These are phyloP conservation scores for Micromussa lordhowensis DNA, from an alignment of 92 coral and sea anemone species.

Conservation along the genomic window DNA sequence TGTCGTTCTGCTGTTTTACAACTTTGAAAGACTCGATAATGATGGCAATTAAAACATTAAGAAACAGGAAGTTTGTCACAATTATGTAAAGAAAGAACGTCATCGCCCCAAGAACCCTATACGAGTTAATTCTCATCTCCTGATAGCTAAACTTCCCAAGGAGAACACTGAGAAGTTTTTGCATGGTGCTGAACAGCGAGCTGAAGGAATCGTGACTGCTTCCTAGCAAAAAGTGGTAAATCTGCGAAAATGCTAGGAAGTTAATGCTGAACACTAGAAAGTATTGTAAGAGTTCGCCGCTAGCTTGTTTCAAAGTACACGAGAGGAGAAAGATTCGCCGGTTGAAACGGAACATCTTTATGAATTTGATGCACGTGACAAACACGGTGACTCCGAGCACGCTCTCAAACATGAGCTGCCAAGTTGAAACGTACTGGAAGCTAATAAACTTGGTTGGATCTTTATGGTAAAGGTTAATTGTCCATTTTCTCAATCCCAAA, in stretches of 20 bases:
- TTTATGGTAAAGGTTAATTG: conserved; percentile 66
- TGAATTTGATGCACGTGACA: conserved; percentile 69
- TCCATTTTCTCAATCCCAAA: conserved; percentile 79
- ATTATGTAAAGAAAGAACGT: conserved; percentile 75
- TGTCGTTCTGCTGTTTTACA: conserved; percentile 66
- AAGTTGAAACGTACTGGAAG: conserved; percentile 85
- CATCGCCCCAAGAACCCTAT: conserved; percentile 72
- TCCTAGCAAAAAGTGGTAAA: conserved; percentile 73
- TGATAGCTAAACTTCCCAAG: conserved; percentile 81
- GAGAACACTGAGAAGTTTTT: conserved; percentile 83
- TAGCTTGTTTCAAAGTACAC: conserved; percentile 77
- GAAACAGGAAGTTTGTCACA: conserved; percentile 78
- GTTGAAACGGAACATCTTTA: conserved; percentile 88
- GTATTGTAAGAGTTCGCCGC: conserved; percentile 70
- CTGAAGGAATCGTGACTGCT: conserved; percentile 75
- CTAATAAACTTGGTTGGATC: conserved; percentile 77
- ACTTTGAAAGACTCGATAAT: conserved; percentile 80
- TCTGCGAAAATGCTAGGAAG: conserved; percentile 77
- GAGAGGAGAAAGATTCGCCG: conserved; percentile 87
- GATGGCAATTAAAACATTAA: conserved; percentile 83
- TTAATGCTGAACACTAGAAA: conserved; percentile 58
- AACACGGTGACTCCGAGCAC: conserved; percentile 78
- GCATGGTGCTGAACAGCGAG: conserved; percentile 69
- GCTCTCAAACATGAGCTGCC: conserved; percentile 89
- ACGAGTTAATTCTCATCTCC: conserved; percentile 58